These are phyloP conservation scores for Procambarus clarkii DNA, from an alignment of 1,140 invertebrate genomes.

Conservation along the genomic window DNA sequence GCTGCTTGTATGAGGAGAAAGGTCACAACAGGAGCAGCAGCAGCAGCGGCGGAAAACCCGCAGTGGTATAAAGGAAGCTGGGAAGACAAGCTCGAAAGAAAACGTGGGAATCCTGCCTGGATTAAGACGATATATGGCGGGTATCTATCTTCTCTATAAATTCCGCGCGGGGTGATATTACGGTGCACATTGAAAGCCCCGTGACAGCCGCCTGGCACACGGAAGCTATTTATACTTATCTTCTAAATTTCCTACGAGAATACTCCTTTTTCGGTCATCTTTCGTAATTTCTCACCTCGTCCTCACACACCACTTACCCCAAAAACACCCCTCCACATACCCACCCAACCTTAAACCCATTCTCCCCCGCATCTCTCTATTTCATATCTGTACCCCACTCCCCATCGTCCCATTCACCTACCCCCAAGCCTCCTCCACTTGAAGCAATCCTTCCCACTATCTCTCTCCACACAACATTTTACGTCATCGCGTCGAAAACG, in stretches of 20 bases:
- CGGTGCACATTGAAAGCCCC: slow-evolving; percentile 44
- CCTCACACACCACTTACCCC: background rate
- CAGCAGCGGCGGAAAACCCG: background rate
- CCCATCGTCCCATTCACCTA: too few species aligned
- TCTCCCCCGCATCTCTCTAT: background rate
- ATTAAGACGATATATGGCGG: slow-evolving; percentile 50
- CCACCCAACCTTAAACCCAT: background rate
- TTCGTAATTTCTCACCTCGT: background rate
- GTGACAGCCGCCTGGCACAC: slow-evolving; percentile 3
- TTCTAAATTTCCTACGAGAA: slow-evolving; percentile 1
- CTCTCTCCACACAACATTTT: background rate
- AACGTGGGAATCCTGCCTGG: slow-evolving; percentile 49
- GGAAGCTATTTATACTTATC: slow-evolving; percentile 5
- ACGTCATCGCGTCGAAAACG: background rate
- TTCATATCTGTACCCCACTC: background rate
- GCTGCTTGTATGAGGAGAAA: background rate
- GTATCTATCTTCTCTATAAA: slow-evolving; percentile 59
- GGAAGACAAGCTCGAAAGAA: slow-evolving; percentile 45
- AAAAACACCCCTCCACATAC: background rate
- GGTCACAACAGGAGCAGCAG: background rate
- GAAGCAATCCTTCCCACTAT: too few species aligned
- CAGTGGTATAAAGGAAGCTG: slow-evolving; percentile 29
- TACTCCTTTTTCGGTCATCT: background rate
- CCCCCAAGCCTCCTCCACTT: background rate
- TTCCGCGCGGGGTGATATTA: slow-evolving; percentile 49